These are phyloP conservation scores for Araneus ventricosus DNA, from an alignment of 1,140 invertebrate genomes.

Conservation along the genomic window DNA sequence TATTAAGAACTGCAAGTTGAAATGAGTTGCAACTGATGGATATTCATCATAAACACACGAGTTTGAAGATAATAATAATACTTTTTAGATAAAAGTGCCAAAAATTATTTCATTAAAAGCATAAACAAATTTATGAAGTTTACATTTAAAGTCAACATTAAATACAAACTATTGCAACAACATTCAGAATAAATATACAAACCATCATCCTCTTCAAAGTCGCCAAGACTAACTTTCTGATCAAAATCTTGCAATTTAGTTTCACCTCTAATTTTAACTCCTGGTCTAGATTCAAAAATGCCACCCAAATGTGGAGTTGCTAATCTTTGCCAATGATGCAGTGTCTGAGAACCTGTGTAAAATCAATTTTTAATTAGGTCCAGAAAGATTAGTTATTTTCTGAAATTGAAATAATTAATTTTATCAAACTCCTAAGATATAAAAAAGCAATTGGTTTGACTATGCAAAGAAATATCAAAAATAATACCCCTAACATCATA, in stretches of 20 bases:
- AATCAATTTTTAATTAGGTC: background rate
- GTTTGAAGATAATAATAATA: background rate
- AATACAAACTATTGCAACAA: no score
- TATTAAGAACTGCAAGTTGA: no score
- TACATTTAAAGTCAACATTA: no score
- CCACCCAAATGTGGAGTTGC: slow-evolving; percentile 94
- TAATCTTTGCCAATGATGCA: slow-evolving; percentile 95
- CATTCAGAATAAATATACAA: background rate
- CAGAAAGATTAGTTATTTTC: no score
- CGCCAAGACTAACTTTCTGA: slow-evolving; percentile 88
- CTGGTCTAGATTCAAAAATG: slow-evolving; percentile 92
- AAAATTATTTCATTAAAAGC: background rate
- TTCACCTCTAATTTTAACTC: slow-evolving; percentile 91
- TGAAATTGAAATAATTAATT: no score
- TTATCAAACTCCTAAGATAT: no score
- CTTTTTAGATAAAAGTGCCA: background rate
- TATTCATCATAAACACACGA: background rate
- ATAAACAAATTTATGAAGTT: no score
- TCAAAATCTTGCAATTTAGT: slow-evolving; percentile 89
- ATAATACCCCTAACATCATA: no score
- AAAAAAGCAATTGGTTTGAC: no score
- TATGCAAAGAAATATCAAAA: no score
- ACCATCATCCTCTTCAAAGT: slow-evolving; percentile 92
- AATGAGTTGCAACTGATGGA: no score
- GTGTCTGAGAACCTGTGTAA: slow-evolving; percentile 86